Evolutionary conservation across 2,797 vertebrate genomes (phyloP), one percentile per base, ranked within the genome.

Genomic region (Triplophysa yarkandensis): DNA sequence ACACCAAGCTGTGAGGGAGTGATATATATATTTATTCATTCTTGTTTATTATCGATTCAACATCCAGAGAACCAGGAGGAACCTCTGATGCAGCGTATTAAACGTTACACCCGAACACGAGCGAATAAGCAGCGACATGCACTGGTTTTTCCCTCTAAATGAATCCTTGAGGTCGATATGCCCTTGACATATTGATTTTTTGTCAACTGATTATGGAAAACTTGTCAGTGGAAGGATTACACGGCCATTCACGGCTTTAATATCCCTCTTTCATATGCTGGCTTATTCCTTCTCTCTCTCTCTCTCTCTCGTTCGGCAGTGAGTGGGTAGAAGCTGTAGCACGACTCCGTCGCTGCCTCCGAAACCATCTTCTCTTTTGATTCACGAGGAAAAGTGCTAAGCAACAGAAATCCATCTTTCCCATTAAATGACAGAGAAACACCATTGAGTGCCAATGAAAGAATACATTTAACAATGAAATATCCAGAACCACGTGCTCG

Each of bases 321-420:
- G 76, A 78, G 82, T 83, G 82, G 82, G 82, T 80, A 76, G 75
- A 65, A 71, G 68, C 77, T 74, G 73, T 73, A 32, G 72, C 69
- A 73, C 78, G 80, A 83, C 80, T 77, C 80, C 74, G 71, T 64
- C 39, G 43, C 50, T 71, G 61, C 70, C 68, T 73, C 76, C 66
- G 60, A 80, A 76, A 76, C 34, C 77, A 72, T 79, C 61, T 64
- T 66, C 16, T 75, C 64, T 76, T 77, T 77, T 83, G 74, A 83
- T 80, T 83, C 77, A 79, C 69, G 52, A 75, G 68, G 64, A 74
- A 64, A 58, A 23, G 10, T 23, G 16, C 34, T 54, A 27, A 62
- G 62, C 60, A 63, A 79, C 41, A 39, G 44, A 41, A 71, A 48
- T 11, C 13, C 10, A 23, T 32, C n/a, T 48, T 25, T 67, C 57